Evolutionary conservation across 2,113 vertebrate genomes (phyloP).

Genomic region (Phainopepla nitens): DNA sequence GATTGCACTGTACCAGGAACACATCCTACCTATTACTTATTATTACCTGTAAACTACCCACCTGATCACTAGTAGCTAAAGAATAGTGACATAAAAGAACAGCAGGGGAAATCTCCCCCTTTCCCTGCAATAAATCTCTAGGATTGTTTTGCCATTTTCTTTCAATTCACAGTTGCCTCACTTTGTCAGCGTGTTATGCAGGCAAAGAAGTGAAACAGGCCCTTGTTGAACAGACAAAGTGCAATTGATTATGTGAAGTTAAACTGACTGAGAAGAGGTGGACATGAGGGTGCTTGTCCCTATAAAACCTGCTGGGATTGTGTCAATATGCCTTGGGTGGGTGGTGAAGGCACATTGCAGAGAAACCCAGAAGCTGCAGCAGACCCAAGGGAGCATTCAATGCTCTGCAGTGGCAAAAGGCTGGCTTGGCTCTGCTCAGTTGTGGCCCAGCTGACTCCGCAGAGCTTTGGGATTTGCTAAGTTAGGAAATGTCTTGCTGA

Average conservation of each 20-base stretch:
- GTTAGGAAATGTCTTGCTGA: neutral
- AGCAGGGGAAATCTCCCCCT: neutral
- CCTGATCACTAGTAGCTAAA: neutral
- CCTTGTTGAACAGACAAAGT: neutral
- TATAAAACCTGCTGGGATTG: neutral
- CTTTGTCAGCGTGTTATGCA: rapidly evolving
- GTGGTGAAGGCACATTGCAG: neutral
- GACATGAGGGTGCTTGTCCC: neutral
- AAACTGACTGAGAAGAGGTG: neutral
- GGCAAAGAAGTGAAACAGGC: neutral
- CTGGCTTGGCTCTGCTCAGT: rapidly evolving
- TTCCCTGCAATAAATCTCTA: neutral
- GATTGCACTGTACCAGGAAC: neutral
- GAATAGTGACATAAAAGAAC: neutral
- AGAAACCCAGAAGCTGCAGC: neutral
- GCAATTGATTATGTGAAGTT: neutral
- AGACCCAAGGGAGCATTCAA: rapidly evolving
- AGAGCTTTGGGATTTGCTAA: neutral
- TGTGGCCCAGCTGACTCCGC: neutral
- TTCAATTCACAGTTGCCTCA: neutral
- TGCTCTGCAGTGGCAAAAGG: neutral
- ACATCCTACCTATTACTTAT: neutral
- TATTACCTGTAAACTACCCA: neutral
- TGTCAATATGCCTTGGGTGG: no score
- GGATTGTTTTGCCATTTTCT: neutral